Conservation (phyloP, 2,797 vertebrate genomes). For the Darevskia nairensis region DNA sequence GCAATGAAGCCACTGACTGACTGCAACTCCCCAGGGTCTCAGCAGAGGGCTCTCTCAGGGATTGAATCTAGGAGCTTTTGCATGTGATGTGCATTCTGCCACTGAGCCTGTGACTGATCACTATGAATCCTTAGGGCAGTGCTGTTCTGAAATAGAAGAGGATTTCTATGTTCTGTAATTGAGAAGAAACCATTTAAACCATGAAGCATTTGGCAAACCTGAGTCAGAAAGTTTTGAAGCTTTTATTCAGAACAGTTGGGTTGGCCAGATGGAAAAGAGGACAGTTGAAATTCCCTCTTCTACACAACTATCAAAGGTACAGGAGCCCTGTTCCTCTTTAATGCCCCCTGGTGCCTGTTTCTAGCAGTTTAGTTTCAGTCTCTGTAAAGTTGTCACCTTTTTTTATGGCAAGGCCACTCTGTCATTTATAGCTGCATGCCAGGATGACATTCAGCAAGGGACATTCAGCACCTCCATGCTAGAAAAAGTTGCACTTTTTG, state of each 20-base stretch:
- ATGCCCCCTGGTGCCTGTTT: too few relatives aligned
- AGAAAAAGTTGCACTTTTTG: neutral
- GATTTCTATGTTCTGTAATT: neutral
- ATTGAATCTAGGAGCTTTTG: neutral
- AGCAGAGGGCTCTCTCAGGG: neutral
- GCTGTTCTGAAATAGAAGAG: neutral
- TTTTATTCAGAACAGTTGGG: neutral
- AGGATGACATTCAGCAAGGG: neutral
- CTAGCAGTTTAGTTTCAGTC: neutral
- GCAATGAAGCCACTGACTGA: too few relatives aligned
- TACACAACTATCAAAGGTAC: neutral
- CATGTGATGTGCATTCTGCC: neutral
- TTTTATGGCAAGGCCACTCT: neutral
- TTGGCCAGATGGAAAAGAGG: too few relatives aligned
- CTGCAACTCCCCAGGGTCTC: neutral
- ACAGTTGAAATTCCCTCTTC: too few relatives aligned
- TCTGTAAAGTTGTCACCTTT: neutral
- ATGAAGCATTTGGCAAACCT: neutral
- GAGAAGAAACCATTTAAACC: neutral
- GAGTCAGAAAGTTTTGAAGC: neutral
- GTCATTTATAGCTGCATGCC: neutral
- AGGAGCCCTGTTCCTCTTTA: too few relatives aligned
- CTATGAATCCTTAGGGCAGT: neutral
- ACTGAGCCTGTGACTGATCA: neutral
- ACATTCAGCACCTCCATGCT: neutral